Evolutionary conservation across 2,888 invertebrate species (phyloP).

Genomic region (Hirtodrosophila cameraria): DNA sequence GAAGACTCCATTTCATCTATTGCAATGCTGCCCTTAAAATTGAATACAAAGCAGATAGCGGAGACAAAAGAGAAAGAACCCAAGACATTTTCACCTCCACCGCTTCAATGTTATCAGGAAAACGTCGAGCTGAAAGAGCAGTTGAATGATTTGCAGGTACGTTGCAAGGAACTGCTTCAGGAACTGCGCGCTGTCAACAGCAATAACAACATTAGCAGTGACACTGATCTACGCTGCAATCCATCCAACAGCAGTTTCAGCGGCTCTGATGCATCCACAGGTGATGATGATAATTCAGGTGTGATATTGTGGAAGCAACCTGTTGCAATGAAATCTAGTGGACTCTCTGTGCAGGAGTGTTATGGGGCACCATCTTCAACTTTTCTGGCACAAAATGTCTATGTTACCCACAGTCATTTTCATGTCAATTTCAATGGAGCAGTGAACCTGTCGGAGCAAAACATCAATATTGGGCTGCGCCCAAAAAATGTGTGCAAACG

Average conservation of each 20-base stretch:
- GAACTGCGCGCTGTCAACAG: constrained; percentile 41
- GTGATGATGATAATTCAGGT: not conserved
- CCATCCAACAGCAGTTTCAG: constrained; percentile 14
- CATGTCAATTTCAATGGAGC: constrained; percentile 55
- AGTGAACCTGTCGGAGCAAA: constrained; percentile 17
- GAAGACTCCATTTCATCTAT: not conserved
- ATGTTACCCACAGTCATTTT: constrained; percentile 55
- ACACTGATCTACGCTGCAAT: not conserved
- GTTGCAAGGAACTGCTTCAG: constrained; percentile 34
- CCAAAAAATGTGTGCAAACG: constrained; percentile 5
- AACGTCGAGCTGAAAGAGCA: constrained; percentile 36
- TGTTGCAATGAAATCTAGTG: not conserved
- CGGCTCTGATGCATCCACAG: not conserved
- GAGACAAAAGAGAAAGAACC: not conserved
- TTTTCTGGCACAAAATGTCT: constrained; percentile 30
- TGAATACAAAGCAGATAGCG: not conserved
- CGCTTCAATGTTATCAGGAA: not conserved
- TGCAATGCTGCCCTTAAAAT: not conserved
- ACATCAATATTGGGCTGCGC: constrained; percentile 17
- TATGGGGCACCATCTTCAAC: not conserved
- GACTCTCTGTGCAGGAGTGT: not conserved
- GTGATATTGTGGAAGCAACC: constrained; percentile 29
- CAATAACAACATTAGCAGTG: not conserved
- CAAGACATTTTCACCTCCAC: too few relatives aligned
- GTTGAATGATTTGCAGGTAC: constrained; percentile 41